phyloP scores from a whole-genome alignment of 2,888 invertebrate species.

The Tenthredo mesomela region DNA sequence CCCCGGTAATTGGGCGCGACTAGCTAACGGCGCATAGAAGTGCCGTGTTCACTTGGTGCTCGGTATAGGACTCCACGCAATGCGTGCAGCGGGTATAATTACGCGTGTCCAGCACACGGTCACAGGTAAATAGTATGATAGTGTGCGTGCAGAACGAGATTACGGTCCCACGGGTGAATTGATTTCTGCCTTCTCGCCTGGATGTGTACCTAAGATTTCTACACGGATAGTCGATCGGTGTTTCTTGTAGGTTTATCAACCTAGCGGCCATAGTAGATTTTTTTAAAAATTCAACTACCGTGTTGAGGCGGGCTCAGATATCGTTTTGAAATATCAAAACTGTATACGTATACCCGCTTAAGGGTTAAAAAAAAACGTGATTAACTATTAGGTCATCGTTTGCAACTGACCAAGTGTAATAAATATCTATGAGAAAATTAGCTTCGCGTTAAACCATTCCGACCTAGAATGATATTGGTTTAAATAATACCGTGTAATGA shows the following conservation, averaged over 20 bases:
- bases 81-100: slow-evolving; percentile 50
- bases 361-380: background rate
- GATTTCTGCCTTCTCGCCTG: slow-evolving; percentile 49
- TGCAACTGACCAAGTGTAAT: slow-evolving; percentile 4
- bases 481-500: background rate
- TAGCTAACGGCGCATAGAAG: slow-evolving; percentile 49
- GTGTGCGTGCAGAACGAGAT: slow-evolving; percentile 67
- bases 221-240: slow-evolving; percentile 32
- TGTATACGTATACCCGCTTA: background rate
- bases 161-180: slow-evolving; percentile 75
- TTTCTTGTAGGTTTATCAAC: slow-evolving; percentile 47
- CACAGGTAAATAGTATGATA: background rate
- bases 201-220: slow-evolving; percentile 48
- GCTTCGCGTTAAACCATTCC: background rate
- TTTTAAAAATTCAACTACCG: slow-evolving; percentile 32
- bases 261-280: slow-evolving; percentile 38
- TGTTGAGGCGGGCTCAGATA: slow-evolving; percentile 34
- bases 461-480: background rate
- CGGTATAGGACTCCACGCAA: slow-evolving; percentile 45
- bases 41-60: slow-evolving; percentile 40
- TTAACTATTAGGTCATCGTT: slow-evolving; percentile 32
- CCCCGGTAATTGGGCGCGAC: slow-evolving; percentile 51
- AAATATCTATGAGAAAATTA: background rate
- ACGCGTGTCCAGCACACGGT: slow-evolving; percentile 31
- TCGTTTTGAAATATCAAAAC: slow-evolving; percentile 13